Evolutionary conservation across 2,888 invertebrate genomes (phyloP).

Genomic region (Pegoplata infirma): DNA sequence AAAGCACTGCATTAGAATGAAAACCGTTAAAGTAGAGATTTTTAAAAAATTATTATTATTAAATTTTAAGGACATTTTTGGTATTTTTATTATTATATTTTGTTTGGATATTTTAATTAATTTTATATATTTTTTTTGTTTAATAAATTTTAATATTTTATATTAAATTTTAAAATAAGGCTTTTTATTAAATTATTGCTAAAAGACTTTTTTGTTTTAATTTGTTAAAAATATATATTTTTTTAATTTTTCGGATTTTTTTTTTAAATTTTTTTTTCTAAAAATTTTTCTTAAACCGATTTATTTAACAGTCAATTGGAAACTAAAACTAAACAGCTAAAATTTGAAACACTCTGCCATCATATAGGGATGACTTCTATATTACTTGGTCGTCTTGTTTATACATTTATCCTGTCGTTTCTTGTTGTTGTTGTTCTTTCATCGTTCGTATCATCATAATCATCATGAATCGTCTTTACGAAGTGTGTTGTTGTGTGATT

Average conservation of each 20-base stretch:
- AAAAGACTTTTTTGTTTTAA: background rate
- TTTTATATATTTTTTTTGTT: slow-evolving; percentile 5
- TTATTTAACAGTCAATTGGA: slow-evolving; percentile 56
- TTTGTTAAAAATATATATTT: too few species aligned
- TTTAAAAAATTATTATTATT: slow-evolving; percentile 38
- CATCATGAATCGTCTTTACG: slow-evolving; percentile 8
- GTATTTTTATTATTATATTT: background rate
- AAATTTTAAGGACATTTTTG: slow-evolving; percentile 50
- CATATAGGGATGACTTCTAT: slow-evolving; percentile 38
- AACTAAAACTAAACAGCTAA: slow-evolving; percentile 49
- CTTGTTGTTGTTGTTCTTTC: slow-evolving; percentile 3
- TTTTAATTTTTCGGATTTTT: background rate
- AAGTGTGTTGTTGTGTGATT: slow-evolving; percentile 32
- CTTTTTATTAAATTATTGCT: background rate
- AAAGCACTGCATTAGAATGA: slow-evolving; percentile 65
- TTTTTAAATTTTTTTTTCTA: slow-evolving; percentile 2
- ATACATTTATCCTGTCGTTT: slow-evolving; percentile 35
- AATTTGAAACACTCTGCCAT: slow-evolving; percentile 15
- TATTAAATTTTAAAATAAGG: background rate
- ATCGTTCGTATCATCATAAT: slow-evolving; percentile 19
- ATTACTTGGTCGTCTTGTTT: background rate
- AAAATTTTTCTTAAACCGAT: slow-evolving; percentile 47
- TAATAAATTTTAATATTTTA: background rate
- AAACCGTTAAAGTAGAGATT: slow-evolving; percentile 59
- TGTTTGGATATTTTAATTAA: slow-evolving; percentile 8